Evolutionary conservation across 2,888 invertebrate genomes (phyloP), one percentile per base, ranked within the genome.

Genomic region (Pherbina coryleti): DNA sequence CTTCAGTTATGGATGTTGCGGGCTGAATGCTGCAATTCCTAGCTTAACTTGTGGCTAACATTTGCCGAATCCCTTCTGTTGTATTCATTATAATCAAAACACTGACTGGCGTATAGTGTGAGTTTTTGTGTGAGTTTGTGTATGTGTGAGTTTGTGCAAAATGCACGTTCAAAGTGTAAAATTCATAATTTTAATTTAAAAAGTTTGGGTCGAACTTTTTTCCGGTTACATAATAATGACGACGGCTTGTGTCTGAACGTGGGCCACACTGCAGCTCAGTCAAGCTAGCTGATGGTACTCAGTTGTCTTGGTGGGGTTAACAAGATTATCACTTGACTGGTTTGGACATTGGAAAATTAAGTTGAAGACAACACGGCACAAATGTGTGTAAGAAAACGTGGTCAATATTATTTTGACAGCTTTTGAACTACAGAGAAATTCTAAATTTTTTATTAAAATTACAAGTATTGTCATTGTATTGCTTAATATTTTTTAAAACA

Each of bases 111-210:
- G 28, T 25, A 14, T 28, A 25, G 57, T 4, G 25, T 22, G 25
- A 11, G 57, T 60, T n/a, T n/a, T 22, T 22, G 4, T 60, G 57
- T 14, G 57, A 7, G 8, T 7, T 2, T 57, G 19, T 22, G 22
- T 55, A 1, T 19, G 57, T 60, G 25, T 9, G 57, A 25, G 14
- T 55, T 19, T 19, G 22, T 60, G 25, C 8, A 28, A 60, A 37
- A 51, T 70, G 22, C 74, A 51, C 74, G 79, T 79, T 78, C 78
- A 79, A 81, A 82, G 80, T 82, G 81, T 79, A 81, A 82, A 82
- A 82, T 82, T 82, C 82, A 82, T 82, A 82, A 82, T 82, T 82
- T 82, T 82, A 82, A 82, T 82, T 82, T 82, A 81, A 82, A 82
- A 82, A 82, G 78, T 82, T 82, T 82, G 28, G 19, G 51, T 37